These are phyloP conservation scores for Drosophila basisetae DNA, from an alignment of 2,888 invertebrate genomes.

Conservation along the genomic window DNA sequence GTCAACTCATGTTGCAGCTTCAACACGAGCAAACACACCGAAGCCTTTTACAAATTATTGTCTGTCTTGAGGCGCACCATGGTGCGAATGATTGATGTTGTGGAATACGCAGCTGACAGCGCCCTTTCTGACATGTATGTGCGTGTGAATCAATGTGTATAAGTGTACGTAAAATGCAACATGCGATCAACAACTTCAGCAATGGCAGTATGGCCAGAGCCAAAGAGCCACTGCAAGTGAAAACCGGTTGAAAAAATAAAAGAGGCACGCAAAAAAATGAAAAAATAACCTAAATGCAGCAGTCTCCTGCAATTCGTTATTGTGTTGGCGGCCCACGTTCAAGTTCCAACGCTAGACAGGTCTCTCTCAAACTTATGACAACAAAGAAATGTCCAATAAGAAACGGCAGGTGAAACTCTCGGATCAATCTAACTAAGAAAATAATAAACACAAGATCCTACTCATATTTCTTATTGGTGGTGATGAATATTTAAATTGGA, in stretches of 20 bases:
- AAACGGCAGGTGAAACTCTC: conserved; percentile 17
- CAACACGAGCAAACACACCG: conserved; percentile 41
- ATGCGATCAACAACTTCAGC: conserved; percentile 29
- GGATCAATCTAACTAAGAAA: background rate
- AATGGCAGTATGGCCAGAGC: background rate
- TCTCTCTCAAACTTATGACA: conserved; percentile 25
- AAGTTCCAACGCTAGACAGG: background rate
- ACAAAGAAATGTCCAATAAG: conserved; percentile 5
- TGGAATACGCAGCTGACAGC: conserved; percentile 63
- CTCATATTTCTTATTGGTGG: background rate
- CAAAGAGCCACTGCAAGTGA: conserved; percentile 21
- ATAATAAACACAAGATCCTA: background rate
- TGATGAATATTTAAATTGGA: background rate
- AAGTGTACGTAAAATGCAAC: conserved; percentile 37
- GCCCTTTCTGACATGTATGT: conserved; percentile 54
- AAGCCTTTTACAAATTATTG: conserved; percentile 44
- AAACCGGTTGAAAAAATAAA: conserved; percentile 14
- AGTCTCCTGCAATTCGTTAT: conserved; percentile 5
- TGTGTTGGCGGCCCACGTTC: conserved; percentile 19
- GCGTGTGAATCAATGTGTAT: conserved; percentile 15
- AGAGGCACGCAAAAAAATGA: conserved; percentile 3
- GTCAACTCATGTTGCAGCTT: conserved; percentile 36
- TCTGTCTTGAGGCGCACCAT: conserved; percentile 51
- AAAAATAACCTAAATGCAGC: conserved; percentile 10
- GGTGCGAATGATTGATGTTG: conserved; percentile 75